Base-by-base conservation (phyloP, 2,888 invertebrate genomes). In the Ceraclea dissimilis region DNA sequence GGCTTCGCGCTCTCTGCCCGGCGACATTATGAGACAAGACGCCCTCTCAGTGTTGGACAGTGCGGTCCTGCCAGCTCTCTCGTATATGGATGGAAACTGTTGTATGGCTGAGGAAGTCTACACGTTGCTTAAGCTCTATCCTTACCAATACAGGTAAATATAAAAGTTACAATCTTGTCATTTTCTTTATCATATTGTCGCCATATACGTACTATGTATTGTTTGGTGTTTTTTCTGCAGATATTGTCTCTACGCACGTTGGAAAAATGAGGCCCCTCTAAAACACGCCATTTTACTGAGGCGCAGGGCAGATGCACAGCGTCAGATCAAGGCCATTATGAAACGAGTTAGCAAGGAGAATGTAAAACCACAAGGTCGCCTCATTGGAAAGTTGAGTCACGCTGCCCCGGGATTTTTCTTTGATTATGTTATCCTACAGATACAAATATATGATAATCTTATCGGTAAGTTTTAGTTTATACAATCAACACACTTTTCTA, bases 301-400 rank as follows among this genome's bases (percentile, higher is more conserved):
- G 18, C 88, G 90, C 33, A 82, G 90, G 44, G 94, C 92, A 0
- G 90, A 92, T 68, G 87, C 91, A 0, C 82, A 93, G 63, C 94
- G 95, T 67, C 85, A 90, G 67, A 91, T 96, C 49, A 95, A 95
- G 69, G 93, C 93, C 63, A 88, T 97, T 34, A 94, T 99, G 93
- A 97, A 98, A 75, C 85, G 90, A 61, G 93, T 94, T 34, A 95
- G 95, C 65, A 99, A 99, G 70, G 99, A 99, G 71, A 99, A 96
- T 67, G 93, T 97, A 5, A 99, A 98, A 71, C 93, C 92, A 1
- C 90, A 95, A 60, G 99, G 99, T 0, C 81, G 99, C 58, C 86
- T 91, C 49, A 90, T 99, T 62, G 99, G 98, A 13, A 99, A 99
- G 76, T 78, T 98, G 31, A 93, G 95, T 21, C 98, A 99, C 70